Conservation (phyloP, 92 coral and sea anemone genomes). For the Heliopora coerulea region DNA sequence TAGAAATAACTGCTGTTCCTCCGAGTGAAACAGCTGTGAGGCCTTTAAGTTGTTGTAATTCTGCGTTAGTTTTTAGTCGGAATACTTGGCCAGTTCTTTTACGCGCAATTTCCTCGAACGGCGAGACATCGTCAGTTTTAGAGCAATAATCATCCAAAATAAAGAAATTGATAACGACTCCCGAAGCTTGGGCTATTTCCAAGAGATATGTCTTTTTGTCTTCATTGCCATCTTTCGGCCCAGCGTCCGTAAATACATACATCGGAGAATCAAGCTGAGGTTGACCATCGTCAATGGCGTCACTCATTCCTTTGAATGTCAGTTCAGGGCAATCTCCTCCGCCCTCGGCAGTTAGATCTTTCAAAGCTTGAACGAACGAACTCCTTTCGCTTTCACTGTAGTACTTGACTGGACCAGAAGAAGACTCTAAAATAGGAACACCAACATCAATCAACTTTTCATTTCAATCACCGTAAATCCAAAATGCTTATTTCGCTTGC, state of each 20-base stretch:
- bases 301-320: constrained; percentile 36
- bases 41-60: constrained; percentile 59
- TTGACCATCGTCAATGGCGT: constrained; percentile 21
- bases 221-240: constrained; percentile 18
- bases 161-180: constrained; percentile 26
- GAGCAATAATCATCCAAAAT: not conserved
- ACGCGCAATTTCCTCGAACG: constrained; percentile 68
- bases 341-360: not conserved
- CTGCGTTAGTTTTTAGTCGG: constrained; percentile 45
- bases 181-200: not conserved
- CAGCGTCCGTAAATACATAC: constrained; percentile 29
- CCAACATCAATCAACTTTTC: too few relatives aligned
- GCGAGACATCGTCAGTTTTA: not conserved
- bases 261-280: constrained; percentile 22
- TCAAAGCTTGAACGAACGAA: constrained; percentile 6
- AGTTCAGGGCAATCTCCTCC: constrained; percentile 39
- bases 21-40: constrained; percentile 71
- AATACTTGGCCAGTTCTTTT: constrained; percentile 70
- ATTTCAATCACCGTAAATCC: too few relatives aligned
- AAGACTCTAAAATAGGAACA: not conserved
- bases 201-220: not conserved
- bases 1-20: constrained; percentile 64
- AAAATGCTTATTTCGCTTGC: too few relatives aligned
- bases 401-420: constrained; percentile 26
- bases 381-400: constrained; percentile 2